Evolutionary conservation across 2,888 invertebrate species (phyloP).

Genomic region (Drosophila anceps): DNA sequence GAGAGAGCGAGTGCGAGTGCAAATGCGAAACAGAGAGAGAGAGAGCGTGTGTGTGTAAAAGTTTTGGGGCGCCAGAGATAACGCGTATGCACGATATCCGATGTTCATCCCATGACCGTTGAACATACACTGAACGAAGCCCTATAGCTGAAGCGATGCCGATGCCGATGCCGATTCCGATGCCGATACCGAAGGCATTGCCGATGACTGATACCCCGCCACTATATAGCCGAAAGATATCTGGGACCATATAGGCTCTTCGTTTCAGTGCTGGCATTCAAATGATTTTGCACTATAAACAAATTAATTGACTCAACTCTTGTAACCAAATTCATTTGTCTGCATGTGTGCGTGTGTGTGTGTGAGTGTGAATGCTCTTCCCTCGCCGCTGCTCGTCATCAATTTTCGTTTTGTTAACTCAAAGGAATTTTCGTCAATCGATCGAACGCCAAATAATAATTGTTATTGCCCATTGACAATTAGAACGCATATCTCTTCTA

Average conservation of each 20-base stretch:
- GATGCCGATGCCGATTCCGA: conserved; percentile 20
- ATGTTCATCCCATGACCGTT: conserved; percentile 76
- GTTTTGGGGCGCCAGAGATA: conserved; percentile 33
- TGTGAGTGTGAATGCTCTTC: conserved; percentile 2
- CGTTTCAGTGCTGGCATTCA: conserved; percentile 20
- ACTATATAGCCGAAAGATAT: conserved; percentile 13
- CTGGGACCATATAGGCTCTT: conserved; percentile 4
- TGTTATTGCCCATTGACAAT: conserved; percentile 36
- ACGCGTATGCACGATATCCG: conserved; percentile 55
- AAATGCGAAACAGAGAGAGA: too few relatives aligned
- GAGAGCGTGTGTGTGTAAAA: neutral
- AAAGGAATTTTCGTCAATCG: conserved; percentile 35
- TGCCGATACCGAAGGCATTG: conserved; percentile 21
- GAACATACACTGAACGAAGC: conserved; percentile 58
- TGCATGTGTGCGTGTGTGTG: neutral
- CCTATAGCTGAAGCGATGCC: conserved; percentile 22
- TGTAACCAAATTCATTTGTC: neutral
- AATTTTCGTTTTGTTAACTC: conserved; percentile 6
- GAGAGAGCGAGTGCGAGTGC: neutral
- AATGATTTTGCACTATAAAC: conserved; percentile 75
- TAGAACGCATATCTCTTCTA: conserved; percentile 1
- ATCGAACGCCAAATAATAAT: conserved; percentile 22
- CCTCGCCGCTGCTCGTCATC: neutral
- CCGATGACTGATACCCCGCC: conserved; percentile 1
- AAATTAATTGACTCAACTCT: conserved; percentile 69